These are phyloP conservation scores for Scaptodrosophila lebanonensis DNA, from an alignment of 1,140 invertebrate genomes.

Conservation along the genomic window DNA sequence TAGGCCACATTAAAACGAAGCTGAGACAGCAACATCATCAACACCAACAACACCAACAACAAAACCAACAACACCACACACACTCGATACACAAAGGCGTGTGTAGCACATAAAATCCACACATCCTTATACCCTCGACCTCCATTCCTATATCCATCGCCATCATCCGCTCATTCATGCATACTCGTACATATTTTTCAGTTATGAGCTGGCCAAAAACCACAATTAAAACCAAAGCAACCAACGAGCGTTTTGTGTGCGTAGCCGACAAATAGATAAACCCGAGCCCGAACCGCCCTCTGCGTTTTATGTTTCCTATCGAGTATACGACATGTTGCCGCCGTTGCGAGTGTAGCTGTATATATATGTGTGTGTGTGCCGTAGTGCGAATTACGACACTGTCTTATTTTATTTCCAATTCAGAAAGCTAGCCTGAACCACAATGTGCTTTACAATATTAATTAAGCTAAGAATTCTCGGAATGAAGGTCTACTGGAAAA, in stretches of 20 bases:
- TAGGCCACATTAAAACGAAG: not conserved
- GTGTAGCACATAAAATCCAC: conserved; percentile 22
- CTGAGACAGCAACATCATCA: too few relatives aligned
- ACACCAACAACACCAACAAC: not conserved
- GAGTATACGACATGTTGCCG: conserved; percentile 54
- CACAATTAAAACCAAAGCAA: conserved; percentile 58
- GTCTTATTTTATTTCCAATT: too few relatives aligned
- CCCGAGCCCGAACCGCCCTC: not conserved
- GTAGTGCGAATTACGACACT: conserved; percentile 69
- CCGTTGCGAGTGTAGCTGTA: conserved; percentile 21
- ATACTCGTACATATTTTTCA: conserved; percentile 44
- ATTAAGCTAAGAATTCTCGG: too few relatives aligned
- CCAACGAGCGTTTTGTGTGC: conserved; percentile 45
- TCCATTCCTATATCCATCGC: conserved; percentile 19
- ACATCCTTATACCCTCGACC: too few relatives aligned
- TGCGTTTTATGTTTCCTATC: conserved; percentile 36
- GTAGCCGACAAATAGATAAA: conserved; percentile 23
- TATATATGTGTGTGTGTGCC: conserved; percentile 23
- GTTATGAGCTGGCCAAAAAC: conserved; percentile 36
- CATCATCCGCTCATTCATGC: too few relatives aligned
- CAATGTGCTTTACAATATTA: conserved; percentile 10
- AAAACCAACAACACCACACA: conserved; percentile 6
- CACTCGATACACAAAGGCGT: conserved; percentile 5
- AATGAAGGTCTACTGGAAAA: too few relatives aligned
- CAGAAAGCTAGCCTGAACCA: too few relatives aligned